These are phyloP conservation scores for Antheraea yamamai DNA, from an alignment of 2,888 invertebrate species.

Conservation along the genomic window DNA sequence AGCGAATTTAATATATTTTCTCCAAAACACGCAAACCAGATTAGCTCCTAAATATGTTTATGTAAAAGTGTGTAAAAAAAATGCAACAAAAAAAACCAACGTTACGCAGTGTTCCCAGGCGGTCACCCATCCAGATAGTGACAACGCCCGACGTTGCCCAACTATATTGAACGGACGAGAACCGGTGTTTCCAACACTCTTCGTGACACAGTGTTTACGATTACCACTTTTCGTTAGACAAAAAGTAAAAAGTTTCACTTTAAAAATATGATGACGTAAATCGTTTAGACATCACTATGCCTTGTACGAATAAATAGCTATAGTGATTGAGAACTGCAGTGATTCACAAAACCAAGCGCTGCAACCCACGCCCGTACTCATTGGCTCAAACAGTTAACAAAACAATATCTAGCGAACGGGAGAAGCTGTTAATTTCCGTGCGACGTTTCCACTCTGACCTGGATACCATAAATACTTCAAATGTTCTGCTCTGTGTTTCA, in stretches of 20 bases:
- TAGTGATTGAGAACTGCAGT: background rate
- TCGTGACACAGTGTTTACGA: no score
- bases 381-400: background rate
- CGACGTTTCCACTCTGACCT: background rate
- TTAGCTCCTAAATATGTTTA: no score
- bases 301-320: background rate
- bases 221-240: no score
- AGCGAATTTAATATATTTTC: background rate
- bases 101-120: slow-evolving; percentile 72
- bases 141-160: slow-evolving; percentile 72
- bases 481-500: background rate
- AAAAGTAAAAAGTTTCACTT: background rate
- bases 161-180: no score
- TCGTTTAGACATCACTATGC: background rate
- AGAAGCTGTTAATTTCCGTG: background rate
- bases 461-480: background rate
- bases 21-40: background rate
- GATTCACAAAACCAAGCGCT: background rate
- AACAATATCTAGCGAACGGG: slow-evolving; percentile 5
- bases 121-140: slow-evolving; percentile 79
- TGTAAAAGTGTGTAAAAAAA: no score
- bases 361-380: background rate
- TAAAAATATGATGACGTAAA: background rate
- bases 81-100: slow-evolving; percentile 57
- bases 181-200: no score